These are phyloP conservation scores for Lamellibrachia luymesi DNA, from an alignment of 1,140 invertebrate species.

Conservation along the genomic window DNA sequence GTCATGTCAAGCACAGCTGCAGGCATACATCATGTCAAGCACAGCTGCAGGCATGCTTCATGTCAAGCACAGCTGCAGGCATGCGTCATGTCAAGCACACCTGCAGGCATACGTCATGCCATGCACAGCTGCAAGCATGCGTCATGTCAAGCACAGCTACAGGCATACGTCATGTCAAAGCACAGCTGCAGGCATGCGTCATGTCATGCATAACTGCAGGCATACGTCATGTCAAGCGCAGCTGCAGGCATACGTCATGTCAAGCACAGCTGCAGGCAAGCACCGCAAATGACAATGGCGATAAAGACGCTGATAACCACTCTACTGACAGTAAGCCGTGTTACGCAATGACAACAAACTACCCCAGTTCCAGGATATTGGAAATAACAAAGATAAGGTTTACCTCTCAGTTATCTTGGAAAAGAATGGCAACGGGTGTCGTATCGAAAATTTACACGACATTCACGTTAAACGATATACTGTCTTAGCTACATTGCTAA, in stretches of 20 bases:
- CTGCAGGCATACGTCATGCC: no score
- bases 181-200: no score
- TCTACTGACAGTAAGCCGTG: not conserved
- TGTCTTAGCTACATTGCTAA: not conserved
- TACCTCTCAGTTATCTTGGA: not conserved
- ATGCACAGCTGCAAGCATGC: no score
- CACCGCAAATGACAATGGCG: not conserved
- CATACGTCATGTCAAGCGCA: not conserved
- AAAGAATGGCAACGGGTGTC: not conserved
- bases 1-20: no score
- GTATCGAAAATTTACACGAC: not conserved
- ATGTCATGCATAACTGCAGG: not conserved
- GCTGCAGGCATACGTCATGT: not conserved
- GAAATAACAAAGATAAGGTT: not conserved
- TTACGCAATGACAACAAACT: not conserved
- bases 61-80: no score
- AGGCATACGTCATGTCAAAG: no score
- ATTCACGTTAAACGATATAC: slow-evolving; percentile 2
- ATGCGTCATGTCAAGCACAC: no score
- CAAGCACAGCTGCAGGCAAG: no score
- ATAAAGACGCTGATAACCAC: not conserved
- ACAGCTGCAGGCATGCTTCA: no score
- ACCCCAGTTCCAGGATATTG: not conserved
- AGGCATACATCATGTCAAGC: no score
- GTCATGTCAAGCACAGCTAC: no score